Evolutionary conservation across 2,113 vertebrate genomes (phyloP).

Genomic region (Pseudorectes ferrugineus): DNA sequence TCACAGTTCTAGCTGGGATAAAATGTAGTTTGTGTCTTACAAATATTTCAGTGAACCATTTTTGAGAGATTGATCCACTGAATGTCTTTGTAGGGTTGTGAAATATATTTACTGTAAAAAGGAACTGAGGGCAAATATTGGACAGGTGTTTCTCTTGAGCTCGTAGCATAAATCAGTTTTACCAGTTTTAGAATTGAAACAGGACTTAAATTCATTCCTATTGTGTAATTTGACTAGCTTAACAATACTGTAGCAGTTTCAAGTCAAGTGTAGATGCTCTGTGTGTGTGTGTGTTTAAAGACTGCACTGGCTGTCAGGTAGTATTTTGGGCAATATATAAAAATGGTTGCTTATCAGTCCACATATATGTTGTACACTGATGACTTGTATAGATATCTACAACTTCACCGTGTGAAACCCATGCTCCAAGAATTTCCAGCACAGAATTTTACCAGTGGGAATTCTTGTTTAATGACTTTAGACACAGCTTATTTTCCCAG

Average conservation of each 20-base stretch:
- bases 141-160: neutral
- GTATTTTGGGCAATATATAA: neutral
- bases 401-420: neutral
- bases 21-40: neutral
- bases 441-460: neutral
- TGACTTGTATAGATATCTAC: neutral
- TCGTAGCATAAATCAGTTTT: neutral
- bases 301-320: neutral
- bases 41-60: neutral
- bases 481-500: neutral
- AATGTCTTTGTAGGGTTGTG: neutral
- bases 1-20: neutral
- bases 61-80: neutral
- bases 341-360: neutral
- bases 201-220: neutral
- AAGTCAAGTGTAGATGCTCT: neutral
- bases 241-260: neutral
- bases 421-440: neutral
- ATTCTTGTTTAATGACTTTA: neutral
- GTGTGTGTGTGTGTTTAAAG: neutral
- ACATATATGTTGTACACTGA: neutral
- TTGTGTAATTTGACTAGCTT: neutral
- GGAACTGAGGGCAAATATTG: neutral
- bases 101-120: neutral
- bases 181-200: neutral